Conservation (phyloP, 2,113 vertebrate species). For the Morone saxatilis region DNA sequence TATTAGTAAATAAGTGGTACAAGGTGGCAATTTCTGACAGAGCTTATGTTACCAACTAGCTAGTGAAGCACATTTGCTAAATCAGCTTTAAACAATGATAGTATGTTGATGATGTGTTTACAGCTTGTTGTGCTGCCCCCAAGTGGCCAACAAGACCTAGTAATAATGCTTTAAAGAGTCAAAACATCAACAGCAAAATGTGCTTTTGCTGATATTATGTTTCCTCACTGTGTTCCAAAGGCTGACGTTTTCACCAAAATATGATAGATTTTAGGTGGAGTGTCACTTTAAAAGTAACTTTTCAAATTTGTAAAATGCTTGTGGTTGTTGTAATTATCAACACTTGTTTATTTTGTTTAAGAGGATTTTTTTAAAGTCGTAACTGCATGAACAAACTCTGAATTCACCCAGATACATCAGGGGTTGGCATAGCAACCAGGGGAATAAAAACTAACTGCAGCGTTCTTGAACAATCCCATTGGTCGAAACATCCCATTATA, state of each 20-base stretch:
- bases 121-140: not conserved
- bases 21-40: no score
- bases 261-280: constrained; percentile 1
- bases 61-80: not conserved
- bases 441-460: constrained; percentile 12
- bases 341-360: constrained; percentile 17
- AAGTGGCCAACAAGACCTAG: not conserved
- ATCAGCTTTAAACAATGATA: not conserved
- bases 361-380: not conserved
- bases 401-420: not conserved
- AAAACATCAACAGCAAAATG: not conserved
- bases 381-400: not conserved
- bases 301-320: constrained; percentile 1
- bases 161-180: not conserved
- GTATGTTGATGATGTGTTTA: not conserved
- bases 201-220: no score
- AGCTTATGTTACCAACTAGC: no score
- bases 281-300: not conserved
- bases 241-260: not conserved
- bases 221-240: not conserved
- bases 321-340: constrained; percentile 24
- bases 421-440: constrained; percentile 3
- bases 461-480: not conserved
- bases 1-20: no score
- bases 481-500: constrained; percentile 21